Base-by-base conservation (phyloP, 2,797 vertebrate species). In the Rhinophrynus dorsalis region DNA sequence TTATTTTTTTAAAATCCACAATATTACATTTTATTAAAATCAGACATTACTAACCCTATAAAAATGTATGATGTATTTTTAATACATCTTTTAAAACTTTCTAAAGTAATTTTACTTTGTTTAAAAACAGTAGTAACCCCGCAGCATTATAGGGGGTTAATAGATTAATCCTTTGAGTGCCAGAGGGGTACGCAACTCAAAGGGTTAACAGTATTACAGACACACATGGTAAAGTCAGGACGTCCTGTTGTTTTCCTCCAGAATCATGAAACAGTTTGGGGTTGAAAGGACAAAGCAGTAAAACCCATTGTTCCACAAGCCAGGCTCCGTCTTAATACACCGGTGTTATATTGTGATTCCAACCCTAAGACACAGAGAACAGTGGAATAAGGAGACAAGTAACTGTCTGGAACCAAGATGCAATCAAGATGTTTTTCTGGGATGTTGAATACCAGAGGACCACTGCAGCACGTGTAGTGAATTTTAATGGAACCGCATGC, bases 211-310 rank as follows among this genome's bases (percentile, higher is more conserved):
- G 12, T 44, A 18, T 44, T 18, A 18, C 8, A 44, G 40, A 11
- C 40, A 44, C 15, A 20, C 17, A 10, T 44, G 15, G 2, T 18
- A 44, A 42, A 44, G 11, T 8, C 15, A 20, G 40, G 40, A 18
- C 6, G 20, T 15, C 10, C 40, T 18, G 40, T 13, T 23, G 10
- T 23, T 9, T 48, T 12, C 44, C 12, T 37, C 12, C 21, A 48
- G 21, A 24, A 13, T 48, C 44, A 48, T 48, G 44, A 48, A 48
- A 48, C 44, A 48, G 44, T 18, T 48, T 48, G 44, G n/a, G 44
- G 44, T 23, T 48, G 44, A 48, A 48, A 23, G 44, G 44, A 48
- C 44, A 24, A 23, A 48, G 44, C 12, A 23, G 44, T 48, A 23
- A 48, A 48, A 48, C 9, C 9, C 21, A 48, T 48, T 48, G 10